Conservation (phyloP, 2,113 vertebrate species). For the Calonectris borealis region DNA sequence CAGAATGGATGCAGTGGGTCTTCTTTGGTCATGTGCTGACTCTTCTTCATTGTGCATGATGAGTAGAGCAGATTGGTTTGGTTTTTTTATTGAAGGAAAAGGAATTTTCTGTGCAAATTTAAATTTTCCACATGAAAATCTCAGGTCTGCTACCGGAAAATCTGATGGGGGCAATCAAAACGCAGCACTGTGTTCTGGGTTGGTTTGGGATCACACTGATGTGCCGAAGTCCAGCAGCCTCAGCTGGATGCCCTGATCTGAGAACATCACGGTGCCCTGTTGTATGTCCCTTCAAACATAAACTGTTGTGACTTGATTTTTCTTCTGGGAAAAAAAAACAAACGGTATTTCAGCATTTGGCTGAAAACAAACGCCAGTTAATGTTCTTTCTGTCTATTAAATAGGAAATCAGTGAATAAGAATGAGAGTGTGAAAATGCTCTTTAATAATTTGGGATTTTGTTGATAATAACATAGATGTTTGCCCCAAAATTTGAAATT, state of each 20-base stretch:
- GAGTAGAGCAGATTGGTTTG: neutral
- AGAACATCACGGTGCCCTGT: neutral
- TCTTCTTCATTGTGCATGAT: neutral
- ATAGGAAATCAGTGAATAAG: constrained; percentile 39
- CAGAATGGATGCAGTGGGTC: neutral
- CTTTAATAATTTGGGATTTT: constrained; percentile 18
- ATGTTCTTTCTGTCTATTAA: constrained; percentile 38
- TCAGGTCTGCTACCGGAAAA: neutral
- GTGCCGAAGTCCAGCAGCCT: neutral
- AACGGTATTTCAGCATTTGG: neutral
- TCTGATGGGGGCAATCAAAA: neutral
- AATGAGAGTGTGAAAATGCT: neutral
- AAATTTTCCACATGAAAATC: neutral
- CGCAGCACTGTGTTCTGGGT: neutral
- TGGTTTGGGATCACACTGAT: neutral
- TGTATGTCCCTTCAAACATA: neutral
- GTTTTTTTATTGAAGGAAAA: neutral
- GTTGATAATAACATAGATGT: constrained; percentile 22
- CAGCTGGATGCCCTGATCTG: neutral
- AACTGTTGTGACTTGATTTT: neutral
- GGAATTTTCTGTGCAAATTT: neutral
- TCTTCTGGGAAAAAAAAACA: neutral
- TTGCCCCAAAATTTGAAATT: constrained; percentile 31
- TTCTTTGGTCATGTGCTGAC: neutral
- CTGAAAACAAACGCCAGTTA: constrained; percentile 14